These are phyloP conservation scores for Leptinotarsa lineolata DNA, from an alignment of 1,140 invertebrate genomes.

Conservation along the genomic window DNA sequence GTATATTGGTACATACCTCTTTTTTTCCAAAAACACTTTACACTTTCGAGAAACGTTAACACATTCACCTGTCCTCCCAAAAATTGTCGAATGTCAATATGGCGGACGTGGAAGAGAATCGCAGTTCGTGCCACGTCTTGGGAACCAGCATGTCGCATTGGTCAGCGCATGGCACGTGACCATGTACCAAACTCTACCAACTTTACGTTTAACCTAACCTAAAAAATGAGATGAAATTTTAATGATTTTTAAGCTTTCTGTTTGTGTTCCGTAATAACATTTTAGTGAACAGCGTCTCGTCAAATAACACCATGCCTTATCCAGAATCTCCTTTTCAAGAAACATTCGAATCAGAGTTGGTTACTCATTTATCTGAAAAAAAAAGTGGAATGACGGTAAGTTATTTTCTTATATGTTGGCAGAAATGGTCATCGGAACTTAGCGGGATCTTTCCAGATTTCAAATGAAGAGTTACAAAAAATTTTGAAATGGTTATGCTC, in stretches of 20 bases:
- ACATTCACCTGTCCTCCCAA: slow-evolving; percentile 69
- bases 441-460: slow-evolving; percentile 42
- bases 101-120: slow-evolving; percentile 75
- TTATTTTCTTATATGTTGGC: slow-evolving; percentile 26
- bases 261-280: too few relatives aligned
- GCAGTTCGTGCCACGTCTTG: slow-evolving; percentile 77
- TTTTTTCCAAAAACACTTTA: slow-evolving; percentile 65
- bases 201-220: slow-evolving; percentile 1
- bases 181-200: slow-evolving; percentile 34
- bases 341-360: slow-evolving; percentile 35
- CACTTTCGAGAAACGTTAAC: slow-evolving; percentile 68
- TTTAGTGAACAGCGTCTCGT: too few relatives aligned
- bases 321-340: slow-evolving; percentile 47
- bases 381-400: slow-evolving; percentile 31
- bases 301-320: slow-evolving; percentile 43
- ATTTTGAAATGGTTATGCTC: slow-evolving; percentile 63
- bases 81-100: slow-evolving; percentile 77
- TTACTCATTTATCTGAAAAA: slow-evolving; percentile 31
- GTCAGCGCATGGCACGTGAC: slow-evolving; percentile 54
- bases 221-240: too few relatives aligned
- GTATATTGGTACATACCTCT: slow-evolving; percentile 62
- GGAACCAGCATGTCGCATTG: slow-evolving; percentile 53
- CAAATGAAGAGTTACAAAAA: slow-evolving; percentile 48
- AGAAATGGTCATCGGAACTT: slow-evolving; percentile 19
- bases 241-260: too few relatives aligned